Base-by-base conservation (phyloP, 2,888 invertebrate genomes). In the Synanthedon tipuliformis region DNA sequence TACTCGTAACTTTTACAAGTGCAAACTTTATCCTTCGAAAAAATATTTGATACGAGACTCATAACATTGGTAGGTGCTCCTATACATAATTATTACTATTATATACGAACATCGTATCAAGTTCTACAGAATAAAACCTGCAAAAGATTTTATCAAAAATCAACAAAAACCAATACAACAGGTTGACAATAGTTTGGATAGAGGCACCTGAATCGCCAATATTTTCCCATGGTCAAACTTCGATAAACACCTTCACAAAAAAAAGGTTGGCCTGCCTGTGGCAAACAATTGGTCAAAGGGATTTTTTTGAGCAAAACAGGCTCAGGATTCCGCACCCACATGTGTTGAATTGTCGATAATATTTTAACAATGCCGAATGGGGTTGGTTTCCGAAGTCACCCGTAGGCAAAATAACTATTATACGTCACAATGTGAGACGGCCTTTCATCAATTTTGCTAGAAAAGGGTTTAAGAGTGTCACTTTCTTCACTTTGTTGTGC, bases 161-260 rank as follows among this genome's bases (percentile, higher is more conserved):
- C 65, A 64, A 67, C 61, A 68, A 52, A 54, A 57, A 51, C 55
- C 59, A 62, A 56, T 56, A 71, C 62, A 75, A 77, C 83, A 84
- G 79, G 82, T 85, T 78, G 71, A 82, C 83, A 84, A 83, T 72
- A 57, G 71, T 59, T 61, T 61, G 68, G 75, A 80, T 75, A 77
- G 67, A 76, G 78, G 73, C 86, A 86, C 86, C 85, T 87, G 87
- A 86, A 78, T 64, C 76, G 74, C 62, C 63, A 66, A 85, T 81
- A 86, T 86, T 86, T 86, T 87, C 87, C 86, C 87, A 87, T 86
- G 87, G 86, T 86, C 86, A 85, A 82, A 79, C 79, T 77, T 62
- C 74, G 72, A 82, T 80, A 86, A 86, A 82, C 83, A 85, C 81
- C 74, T 77, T 63, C 61, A 76, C 81, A 86, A 85, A 87, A 85